phyloP scores from a whole-genome alignment of 1,140 invertebrate species.

The Pseudomyrmex dendroicus region DNA sequence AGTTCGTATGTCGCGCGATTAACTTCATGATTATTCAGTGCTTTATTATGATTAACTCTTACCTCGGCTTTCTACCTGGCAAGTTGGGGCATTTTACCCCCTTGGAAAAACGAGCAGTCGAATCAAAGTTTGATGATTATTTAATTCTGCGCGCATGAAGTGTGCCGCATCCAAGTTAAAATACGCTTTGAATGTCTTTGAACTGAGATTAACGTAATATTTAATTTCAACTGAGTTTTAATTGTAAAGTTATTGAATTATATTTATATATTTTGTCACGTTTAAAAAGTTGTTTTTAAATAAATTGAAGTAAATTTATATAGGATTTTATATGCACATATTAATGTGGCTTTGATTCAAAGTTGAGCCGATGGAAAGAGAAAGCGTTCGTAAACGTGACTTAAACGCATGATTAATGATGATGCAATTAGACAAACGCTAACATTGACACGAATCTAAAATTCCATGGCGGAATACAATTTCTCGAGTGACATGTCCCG shows the following conservation, averaged over 20 bases:
- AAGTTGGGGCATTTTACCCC: background rate
- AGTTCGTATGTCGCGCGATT: slow-evolving; percentile 56
- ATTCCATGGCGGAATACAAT: slow-evolving; percentile 25
- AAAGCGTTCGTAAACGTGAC: slow-evolving; percentile 9
- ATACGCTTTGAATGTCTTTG: background rate
- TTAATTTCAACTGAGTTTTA: background rate
- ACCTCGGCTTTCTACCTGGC: slow-evolving; percentile 5
- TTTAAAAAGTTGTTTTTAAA: background rate
- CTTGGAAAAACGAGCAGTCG: background rate
- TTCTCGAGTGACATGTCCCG: slow-evolving; percentile 36
- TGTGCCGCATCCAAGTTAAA: background rate
- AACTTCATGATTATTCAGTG: slow-evolving; percentile 63
- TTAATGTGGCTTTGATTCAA: slow-evolving; percentile 25
- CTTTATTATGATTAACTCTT: slow-evolving; percentile 34
- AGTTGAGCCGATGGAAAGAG: background rate
- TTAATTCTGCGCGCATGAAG: slow-evolving; percentile 10
- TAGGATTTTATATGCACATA: background rate
- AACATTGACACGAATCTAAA: slow-evolving; percentile 41
- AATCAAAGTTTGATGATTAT: slow-evolving; percentile 15
- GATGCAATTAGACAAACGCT: slow-evolving; percentile 34
- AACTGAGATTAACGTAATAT: background rate
- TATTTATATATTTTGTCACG: background rate
- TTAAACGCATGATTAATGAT: slow-evolving; percentile 42
- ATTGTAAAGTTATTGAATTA: background rate
- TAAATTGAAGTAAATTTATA: background rate